Evolutionary conservation across 2,888 invertebrate genomes (phyloP), one percentile per base, ranked within the genome.

Genomic region (Ectropis crepuscularia): DNA sequence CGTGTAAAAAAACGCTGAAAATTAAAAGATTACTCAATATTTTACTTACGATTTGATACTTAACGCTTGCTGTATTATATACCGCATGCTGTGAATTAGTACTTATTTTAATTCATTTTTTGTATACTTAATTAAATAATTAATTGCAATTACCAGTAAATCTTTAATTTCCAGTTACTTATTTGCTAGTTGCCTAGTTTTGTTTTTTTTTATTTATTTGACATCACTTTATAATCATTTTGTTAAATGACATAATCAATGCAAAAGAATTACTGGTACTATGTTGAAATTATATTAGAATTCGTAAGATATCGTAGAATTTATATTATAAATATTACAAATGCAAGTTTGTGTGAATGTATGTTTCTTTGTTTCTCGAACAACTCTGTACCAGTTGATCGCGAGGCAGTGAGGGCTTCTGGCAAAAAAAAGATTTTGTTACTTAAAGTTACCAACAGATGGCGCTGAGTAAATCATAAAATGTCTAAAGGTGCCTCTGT

Each of bases 1-100:
- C 43, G 16, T 49, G 28, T 57, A 43, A 6, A 61, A 48, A 46
- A 58, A 47, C 50, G n/a, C 16, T 48, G 60, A 50, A 57, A 90
- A 54, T 53, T 28, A 48, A 12, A 51, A 57, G 11, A 39, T 12
- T 57, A 61, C 61, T 53, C 57, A 48, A 47, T 53, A 28, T 50
- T 41, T 41, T 42, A 57, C 57, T 63, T 63, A 63, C 10, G 53
- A 57, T 53, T 58, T 9, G 43, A 54, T 63, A 63, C 63, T 63
- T 58, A 58, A 7, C 10, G 58, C 53, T 53, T 48, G 57, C 53
- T 53, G 59, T 63, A 59, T 57, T 59, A 63, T 63, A 59, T 63
- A 63, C 60, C 46, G 57, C 60, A 53, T 53, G 57, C 43, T 60
- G 48, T 65, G 53, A 61, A 53, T 48, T 57, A 65, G 57, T 61